Percentiles rank a stretch among this genome's conserved stretches.
Conservation (phyloP, 2,113 vertebrate genomes). For the Siphamia tubifer region DNA sequence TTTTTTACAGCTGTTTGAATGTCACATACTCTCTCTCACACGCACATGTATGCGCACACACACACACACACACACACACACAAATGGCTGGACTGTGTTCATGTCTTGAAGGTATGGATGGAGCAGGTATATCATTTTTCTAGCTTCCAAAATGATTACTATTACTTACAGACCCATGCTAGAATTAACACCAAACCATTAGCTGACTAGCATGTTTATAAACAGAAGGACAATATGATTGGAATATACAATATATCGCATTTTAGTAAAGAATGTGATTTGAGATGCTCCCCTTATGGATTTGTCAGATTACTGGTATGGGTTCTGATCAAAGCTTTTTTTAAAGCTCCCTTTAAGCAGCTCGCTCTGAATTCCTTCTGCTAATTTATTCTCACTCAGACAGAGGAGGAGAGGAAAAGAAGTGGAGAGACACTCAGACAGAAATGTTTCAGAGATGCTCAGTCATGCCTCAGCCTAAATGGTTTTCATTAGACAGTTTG, state of each 20-base stretch:
- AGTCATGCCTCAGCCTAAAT: slow-evolving; percentile 52
- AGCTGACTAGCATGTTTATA: neutral
- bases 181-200: neutral
- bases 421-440: slow-evolving; percentile 11
- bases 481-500: slow-evolving; percentile 34
- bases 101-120: too few relatives aligned
- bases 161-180: neutral
- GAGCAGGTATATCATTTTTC: neutral
- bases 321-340: slow-evolving; percentile 67
- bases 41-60: neutral
- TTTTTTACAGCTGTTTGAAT: neutral
- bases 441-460: slow-evolving; percentile 49
- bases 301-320: slow-evolving; percentile 70
- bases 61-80: too few relatives aligned
- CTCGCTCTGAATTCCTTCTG: slow-evolving; percentile 57
- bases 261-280: slow-evolving; percentile 26
- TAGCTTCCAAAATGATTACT: neutral
- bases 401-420: slow-evolving; percentile 27
- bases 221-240: neutral
- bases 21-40: neutral
- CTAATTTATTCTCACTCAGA: slow-evolving; percentile 61
- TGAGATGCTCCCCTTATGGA: slow-evolving; percentile 49
- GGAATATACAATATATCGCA: slow-evolving; percentile 12
- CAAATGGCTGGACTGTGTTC: neutral
- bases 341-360: slow-evolving; percentile 47